Evolutionary conservation across 2,113 vertebrate species (phyloP).

Genomic region (Solenodon paradoxus): DNA sequence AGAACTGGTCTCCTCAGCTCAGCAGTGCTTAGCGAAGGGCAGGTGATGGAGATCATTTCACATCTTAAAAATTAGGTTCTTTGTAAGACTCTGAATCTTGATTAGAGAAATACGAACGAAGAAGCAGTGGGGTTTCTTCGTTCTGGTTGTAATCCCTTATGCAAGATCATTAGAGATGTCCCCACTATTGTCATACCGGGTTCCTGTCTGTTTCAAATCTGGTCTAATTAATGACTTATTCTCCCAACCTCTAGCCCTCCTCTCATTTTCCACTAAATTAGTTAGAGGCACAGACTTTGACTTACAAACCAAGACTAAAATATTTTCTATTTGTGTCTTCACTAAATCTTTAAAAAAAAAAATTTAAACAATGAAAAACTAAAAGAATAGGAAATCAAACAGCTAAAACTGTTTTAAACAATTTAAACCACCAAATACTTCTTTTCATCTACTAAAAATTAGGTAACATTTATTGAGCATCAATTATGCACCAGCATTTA

Average conservation of each 20-base stretch:
- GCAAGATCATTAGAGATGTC: not conserved
- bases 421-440: not conserved
- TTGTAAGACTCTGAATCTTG: not conserved
- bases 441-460: not conserved
- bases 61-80: not conserved
- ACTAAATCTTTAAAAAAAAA: not conserved
- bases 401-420: not conserved
- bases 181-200: not conserved
- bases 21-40: not conserved
- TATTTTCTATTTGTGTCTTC: not conserved
- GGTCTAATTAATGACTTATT: not conserved
- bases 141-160: not conserved
- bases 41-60: too few species aligned
- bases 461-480: not conserved
- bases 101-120: not conserved
- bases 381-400: not conserved
- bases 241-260: not conserved
- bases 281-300: not conserved
- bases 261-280: not conserved
- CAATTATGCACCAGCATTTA: not conserved
- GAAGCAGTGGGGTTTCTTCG: not conserved
- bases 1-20: not conserved
- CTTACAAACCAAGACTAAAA: not conserved
- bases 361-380: not conserved
- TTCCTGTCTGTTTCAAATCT: not conserved